Evolutionary conservation across 2,797 vertebrate species (phyloP).

Genomic region (Sorex maritimensis): DNA sequence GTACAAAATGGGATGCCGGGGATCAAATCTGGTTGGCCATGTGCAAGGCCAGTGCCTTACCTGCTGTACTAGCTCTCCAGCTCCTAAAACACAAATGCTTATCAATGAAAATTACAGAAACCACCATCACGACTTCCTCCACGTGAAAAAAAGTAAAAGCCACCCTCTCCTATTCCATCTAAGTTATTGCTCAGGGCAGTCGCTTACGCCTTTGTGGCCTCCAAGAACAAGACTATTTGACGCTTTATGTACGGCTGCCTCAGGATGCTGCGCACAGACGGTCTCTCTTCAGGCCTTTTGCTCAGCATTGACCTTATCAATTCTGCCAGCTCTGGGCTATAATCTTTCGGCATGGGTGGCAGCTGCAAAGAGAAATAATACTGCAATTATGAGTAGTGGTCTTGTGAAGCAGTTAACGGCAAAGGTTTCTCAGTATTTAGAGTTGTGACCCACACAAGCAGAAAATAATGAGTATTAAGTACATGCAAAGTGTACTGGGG

Average conservation of each 20-base stretch:
- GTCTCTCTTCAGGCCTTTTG: slow-evolving; percentile 96
- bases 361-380: slow-evolving; percentile 91
- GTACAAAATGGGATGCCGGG: too few species aligned
- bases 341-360: slow-evolving; percentile 97
- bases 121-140: too few species aligned
- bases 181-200: slow-evolving; percentile 69
- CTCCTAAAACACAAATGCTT: too few species aligned
- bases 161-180: neutral
- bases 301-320: slow-evolving; percentile 97
- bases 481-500: neutral
- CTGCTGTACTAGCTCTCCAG: too few species aligned
- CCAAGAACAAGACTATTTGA: slow-evolving; percentile 96
- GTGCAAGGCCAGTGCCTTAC: too few species aligned
- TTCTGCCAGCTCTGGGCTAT: slow-evolving; percentile 95
- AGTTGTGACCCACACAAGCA: slow-evolving; percentile 19
- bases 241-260: slow-evolving; percentile 97
- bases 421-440: slow-evolving; percentile 44
- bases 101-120: too few species aligned
- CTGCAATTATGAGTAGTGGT: neutral
- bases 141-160: too few species aligned
- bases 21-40: too few species aligned
- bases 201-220: slow-evolving; percentile 96
- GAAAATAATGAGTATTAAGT: slow-evolving; percentile 44
- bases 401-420: slow-evolving; percentile 50
- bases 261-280: slow-evolving; percentile 95